Percentiles rank a stretch among this genome's conserved stretches.
Conservation (phyloP, 2,888 invertebrate species). For the Spilosoma lubricipeda region DNA sequence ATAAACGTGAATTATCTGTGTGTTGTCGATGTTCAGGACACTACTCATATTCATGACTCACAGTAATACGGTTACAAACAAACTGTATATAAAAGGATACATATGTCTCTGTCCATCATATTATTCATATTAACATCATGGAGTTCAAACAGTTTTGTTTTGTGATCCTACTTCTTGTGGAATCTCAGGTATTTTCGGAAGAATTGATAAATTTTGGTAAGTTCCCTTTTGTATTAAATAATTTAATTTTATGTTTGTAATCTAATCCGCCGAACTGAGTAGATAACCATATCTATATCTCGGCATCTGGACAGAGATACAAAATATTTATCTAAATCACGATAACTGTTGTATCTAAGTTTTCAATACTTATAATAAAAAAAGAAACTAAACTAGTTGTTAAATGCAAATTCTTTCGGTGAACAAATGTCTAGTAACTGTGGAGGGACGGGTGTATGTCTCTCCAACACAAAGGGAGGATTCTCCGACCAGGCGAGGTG, state of each 20-base stretch:
- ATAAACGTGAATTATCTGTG: neutral
- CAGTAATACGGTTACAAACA: neutral
- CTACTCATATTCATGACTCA: slow-evolving; percentile 2
- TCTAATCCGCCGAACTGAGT: neutral
- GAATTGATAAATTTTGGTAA: neutral
- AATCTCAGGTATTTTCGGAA: neutral
- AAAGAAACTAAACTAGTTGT: neutral
- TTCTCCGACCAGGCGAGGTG: too few relatives aligned
- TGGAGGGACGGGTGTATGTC: too few relatives aligned
- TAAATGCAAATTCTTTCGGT: neutral
- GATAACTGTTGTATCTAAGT: neutral
- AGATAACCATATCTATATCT: neutral
- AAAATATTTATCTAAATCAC: neutral
- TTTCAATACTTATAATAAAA: neutral
- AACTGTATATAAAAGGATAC: slow-evolving; percentile 5
- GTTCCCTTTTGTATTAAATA: neutral
- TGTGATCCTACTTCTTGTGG: neutral
- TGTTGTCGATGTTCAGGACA: neutral
- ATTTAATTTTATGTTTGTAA: neutral
- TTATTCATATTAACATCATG: neutral
- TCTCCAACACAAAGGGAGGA: too few relatives aligned
- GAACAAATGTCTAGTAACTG: too few relatives aligned
- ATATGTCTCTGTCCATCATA: neutral
- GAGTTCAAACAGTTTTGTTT: neutral
- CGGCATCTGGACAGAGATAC: neutral